Conservation (phyloP, 2,888 invertebrate species). For the Melanostoma scalare region DNA sequence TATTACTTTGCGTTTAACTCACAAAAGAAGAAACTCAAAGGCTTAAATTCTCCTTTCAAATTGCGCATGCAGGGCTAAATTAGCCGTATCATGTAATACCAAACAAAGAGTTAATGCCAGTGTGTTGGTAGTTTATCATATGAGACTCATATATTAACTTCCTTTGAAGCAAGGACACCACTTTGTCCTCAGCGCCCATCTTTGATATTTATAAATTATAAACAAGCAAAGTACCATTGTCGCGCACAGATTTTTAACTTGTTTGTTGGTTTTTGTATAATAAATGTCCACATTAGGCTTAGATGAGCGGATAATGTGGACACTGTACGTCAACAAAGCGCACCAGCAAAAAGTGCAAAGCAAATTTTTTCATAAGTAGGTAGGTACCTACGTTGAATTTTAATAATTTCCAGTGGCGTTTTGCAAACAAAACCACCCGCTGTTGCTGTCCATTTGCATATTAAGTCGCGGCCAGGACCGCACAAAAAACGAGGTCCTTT, state of each 20-base stretch:
- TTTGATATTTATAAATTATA: slow-evolving; percentile 22
- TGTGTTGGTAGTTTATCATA: slow-evolving; percentile 4
- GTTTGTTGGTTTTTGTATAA: slow-evolving; percentile 20
- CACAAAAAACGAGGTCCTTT: slow-evolving; percentile 34
- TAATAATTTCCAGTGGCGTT: slow-evolving; percentile 24
- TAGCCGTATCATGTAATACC: background rate
- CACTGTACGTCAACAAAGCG: slow-evolving; percentile 30
- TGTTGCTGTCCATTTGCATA: slow-evolving; percentile 65
- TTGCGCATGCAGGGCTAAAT: background rate
- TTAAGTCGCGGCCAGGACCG: slow-evolving; percentile 60
- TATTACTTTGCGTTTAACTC: too few species aligned
- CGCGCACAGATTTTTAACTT: slow-evolving; percentile 31
- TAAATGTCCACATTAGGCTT: slow-evolving; percentile 16
- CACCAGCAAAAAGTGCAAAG: background rate
- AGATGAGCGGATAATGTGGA: slow-evolving; percentile 3
- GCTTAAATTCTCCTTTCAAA: too few species aligned
- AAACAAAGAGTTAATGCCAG: too few species aligned
- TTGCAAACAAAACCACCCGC: slow-evolving; percentile 53
- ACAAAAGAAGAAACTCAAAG: too few species aligned
- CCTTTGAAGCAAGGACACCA: slow-evolving; percentile 49
- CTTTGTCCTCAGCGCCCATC: slow-evolving; percentile 10
- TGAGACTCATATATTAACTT: slow-evolving; percentile 11
- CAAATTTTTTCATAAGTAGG: slow-evolving; percentile 11
- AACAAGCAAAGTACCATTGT: slow-evolving; percentile 26
- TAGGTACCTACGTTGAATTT: slow-evolving; percentile 31